Evolutionary conservation across 2,888 invertebrate species (phyloP).

Genomic region (Pachliopta kotzebuea): DNA sequence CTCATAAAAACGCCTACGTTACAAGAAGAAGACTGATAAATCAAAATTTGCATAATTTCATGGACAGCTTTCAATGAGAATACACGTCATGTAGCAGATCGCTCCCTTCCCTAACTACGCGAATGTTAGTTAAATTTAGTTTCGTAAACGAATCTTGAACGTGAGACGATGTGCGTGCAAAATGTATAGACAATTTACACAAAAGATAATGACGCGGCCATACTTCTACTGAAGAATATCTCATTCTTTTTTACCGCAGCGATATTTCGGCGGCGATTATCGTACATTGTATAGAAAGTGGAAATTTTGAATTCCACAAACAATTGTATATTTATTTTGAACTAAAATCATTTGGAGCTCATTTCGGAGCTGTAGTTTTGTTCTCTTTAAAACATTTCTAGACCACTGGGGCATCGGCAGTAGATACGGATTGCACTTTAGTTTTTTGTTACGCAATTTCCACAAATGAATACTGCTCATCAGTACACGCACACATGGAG

Average conservation of each 20-base stretch:
- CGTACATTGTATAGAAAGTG: no score
- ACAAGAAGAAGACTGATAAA: slow-evolving; percentile 18
- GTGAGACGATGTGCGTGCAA: slow-evolving; percentile 14
- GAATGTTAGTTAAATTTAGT: slow-evolving; percentile 32
- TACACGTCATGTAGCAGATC: slow-evolving; percentile 17
- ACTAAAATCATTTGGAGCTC: not conserved
- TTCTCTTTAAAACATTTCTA: slow-evolving; percentile 12
- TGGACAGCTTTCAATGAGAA: slow-evolving; percentile 24
- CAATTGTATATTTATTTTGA: not conserved
- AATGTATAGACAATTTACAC: slow-evolving; percentile 8
- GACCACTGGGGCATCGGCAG: not conserved
- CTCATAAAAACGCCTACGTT: slow-evolving; percentile 25
- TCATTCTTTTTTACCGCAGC: not conserved
- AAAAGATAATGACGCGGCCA: not conserved
- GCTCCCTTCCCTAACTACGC: slow-evolving; percentile 20
- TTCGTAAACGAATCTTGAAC: slow-evolving; percentile 29
- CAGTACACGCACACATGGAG: slow-evolving; percentile 18
- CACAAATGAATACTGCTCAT: slow-evolving; percentile 15
- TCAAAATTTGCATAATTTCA: slow-evolving; percentile 21
- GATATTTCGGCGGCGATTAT: no score
- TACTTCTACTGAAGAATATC: not conserved
- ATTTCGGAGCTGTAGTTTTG: not conserved
- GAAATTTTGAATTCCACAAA: slow-evolving; percentile 8
- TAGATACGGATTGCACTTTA: slow-evolving; percentile 8
- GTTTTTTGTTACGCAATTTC: slow-evolving; percentile 16